Evolutionary conservation across 2,113 vertebrate species (phyloP).

Genomic region (Micromys minutus): DNA sequence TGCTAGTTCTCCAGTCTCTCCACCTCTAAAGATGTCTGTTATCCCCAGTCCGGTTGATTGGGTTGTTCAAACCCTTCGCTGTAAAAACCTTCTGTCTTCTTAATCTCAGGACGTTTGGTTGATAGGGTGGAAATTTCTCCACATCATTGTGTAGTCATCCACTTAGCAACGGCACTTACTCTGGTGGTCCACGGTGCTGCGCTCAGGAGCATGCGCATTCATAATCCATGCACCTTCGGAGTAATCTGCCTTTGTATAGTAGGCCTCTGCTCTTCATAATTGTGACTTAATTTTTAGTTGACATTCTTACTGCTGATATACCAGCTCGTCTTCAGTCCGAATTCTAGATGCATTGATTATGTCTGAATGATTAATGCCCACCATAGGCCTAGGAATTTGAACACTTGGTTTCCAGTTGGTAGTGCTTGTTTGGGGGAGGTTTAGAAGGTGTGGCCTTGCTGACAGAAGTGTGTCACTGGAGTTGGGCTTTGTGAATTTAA

Average conservation of each 20-base stretch:
- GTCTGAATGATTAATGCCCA: not conserved
- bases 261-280: not conserved
- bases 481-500: not conserved
- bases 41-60: not conserved
- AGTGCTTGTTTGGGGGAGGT: not conserved
- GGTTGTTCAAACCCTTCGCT: not conserved
- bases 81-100: not conserved
- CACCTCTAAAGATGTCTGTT: not conserved
- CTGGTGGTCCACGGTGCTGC: conserved; percentile 7
- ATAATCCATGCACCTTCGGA: not conserved
- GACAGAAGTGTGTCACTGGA: not conserved
- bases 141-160: not conserved
- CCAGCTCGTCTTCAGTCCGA: no score
- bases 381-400: not conserved
- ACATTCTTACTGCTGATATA: not conserved
- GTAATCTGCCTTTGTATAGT: not conserved
- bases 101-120: conserved; percentile 10
- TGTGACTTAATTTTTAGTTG: not conserved
- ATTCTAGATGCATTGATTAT: not conserved
- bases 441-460: not conserved
- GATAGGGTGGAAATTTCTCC: not conserved
- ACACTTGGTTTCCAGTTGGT: not conserved
- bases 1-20: not conserved
- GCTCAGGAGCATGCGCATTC: not conserved
- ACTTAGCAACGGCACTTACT: not conserved